Conservation (phyloP, 2,113 vertebrate genomes). For the Malurus melanocephalus region DNA sequence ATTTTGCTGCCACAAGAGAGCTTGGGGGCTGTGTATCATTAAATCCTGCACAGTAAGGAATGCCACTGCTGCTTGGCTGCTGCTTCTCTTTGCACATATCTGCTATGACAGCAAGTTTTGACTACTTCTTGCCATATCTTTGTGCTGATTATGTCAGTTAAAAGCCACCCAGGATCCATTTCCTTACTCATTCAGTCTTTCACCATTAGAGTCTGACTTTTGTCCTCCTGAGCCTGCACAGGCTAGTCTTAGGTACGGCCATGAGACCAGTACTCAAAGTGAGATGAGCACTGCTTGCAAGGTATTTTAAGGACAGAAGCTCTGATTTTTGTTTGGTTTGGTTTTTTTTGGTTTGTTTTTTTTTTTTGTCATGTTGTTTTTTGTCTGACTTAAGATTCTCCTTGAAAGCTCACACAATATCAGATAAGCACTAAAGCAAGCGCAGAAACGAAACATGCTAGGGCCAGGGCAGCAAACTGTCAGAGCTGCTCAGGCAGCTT, state of each 20-base stretch:
- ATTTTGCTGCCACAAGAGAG: not conserved
- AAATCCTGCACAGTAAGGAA: not conserved
- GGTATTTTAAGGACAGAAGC: not conserved
- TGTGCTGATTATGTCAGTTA: not conserved
- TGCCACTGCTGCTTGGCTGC: not conserved
- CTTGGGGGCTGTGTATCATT: rapidly evolving
- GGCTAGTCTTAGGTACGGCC: not conserved
- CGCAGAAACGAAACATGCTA: not conserved
- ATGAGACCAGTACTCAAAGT: not conserved
- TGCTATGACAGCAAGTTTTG: not conserved
- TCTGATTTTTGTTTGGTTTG: not conserved
- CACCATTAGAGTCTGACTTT: not conserved
- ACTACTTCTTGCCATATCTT: not conserved
- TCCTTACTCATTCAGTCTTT: not conserved
- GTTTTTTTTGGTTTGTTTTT: not conserved
- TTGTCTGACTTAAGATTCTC: not conserved
- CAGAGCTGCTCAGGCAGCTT: not conserved
- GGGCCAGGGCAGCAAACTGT: not conserved
- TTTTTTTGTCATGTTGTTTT: not conserved
- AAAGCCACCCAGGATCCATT: not conserved
- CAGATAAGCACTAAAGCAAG: not conserved
- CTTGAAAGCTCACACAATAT: not conserved
- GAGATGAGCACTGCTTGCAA: not conserved
- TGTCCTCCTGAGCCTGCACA: not conserved
- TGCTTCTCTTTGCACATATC: not conserved